Evolutionary conservation across 2,113 vertebrate genomes (phyloP), one percentile per base, ranked within the genome.

Genomic region (Gila orcuttii): DNA sequence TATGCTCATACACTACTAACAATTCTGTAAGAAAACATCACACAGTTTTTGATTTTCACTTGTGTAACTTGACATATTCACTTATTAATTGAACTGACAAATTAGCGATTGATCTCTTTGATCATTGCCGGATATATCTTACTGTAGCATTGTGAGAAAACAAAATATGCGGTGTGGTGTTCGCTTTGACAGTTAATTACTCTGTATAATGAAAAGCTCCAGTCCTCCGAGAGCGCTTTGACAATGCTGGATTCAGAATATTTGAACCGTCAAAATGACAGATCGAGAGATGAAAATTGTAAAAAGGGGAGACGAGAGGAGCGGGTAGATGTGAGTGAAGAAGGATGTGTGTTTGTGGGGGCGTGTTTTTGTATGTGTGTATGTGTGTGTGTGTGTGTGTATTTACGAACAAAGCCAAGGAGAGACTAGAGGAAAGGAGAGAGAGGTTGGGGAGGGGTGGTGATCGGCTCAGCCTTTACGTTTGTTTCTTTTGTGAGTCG

Each of bases 401-500:
- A 45, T 80, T 50, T 87, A 5, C 1, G 76, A 79, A 88, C 82
- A 86, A 86, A 88, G 80, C 60, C 8, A 81, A 84, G 50, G 62
- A 75, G 66, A 71, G 47, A 77, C 50, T 68, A 57, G 69, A 74
- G 31, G 31, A 39, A n/a, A 79, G 31, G 28, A 39, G 64, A 25
- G 79, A 52, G 45, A 59, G 73, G 60, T 15, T 79, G 39, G 78
- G 39, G 68, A 86, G 68, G 83, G 86, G 83, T 59, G 76, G 31
- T 69, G 82, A 86, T 87, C 45, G 66, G 66, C 86, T 88, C 80
- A 75, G 79, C 81, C 83, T 84, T 79, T 73, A 83, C 75, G 64
- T 87, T 90, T 85, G 86, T 88, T 88, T 90, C 86, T 79, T 88
- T 90, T 88, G 84, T 90, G 74, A 78, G 75, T 45, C 13, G 83